Evolutionary conservation across 2,888 invertebrate genomes (phyloP).

Genomic region (Sphaerophoria taeniata): DNA sequence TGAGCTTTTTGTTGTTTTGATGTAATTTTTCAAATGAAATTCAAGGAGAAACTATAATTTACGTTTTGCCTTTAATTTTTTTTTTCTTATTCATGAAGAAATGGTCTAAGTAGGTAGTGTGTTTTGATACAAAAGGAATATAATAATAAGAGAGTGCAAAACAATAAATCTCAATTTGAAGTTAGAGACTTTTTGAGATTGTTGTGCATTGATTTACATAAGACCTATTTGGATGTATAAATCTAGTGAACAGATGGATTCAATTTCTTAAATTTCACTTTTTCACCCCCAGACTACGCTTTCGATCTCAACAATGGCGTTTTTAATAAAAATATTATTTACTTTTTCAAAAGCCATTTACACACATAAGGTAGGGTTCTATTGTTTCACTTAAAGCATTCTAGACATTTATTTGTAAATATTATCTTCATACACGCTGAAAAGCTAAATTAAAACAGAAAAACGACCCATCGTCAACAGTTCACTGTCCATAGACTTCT

Average conservation of each 20-base stretch:
- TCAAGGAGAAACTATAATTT: conserved; percentile 67
- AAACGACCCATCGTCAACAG: conserved; percentile 58
- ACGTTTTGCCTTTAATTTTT: conserved; percentile 30
- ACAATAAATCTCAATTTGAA: conserved; percentile 38
- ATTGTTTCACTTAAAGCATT: conserved; percentile 6
- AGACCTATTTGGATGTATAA: conserved; percentile 32
- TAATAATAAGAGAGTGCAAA: neutral
- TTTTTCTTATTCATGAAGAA: neutral
- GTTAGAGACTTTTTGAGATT: conserved; percentile 20
- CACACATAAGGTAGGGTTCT: neutral
- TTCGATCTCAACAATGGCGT: too few species aligned
- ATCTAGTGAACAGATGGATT: too few species aligned
- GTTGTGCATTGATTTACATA: conserved; percentile 23
- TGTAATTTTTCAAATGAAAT: conserved; percentile 76
- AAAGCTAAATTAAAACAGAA: conserved; percentile 24
- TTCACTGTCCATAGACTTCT: conserved; percentile 52
- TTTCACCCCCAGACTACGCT: too few species aligned
- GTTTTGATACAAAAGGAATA: neutral
- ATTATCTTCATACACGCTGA: conserved; percentile 7
- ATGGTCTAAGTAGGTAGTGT: neutral
- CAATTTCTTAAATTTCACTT: neutral
- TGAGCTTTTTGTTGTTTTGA: conserved; percentile 77
- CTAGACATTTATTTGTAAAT: neutral
- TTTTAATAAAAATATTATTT: too few species aligned
- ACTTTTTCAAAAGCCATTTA: neutral